Base-by-base conservation (phyloP, 2,797 vertebrate genomes). In the Salmo trutta region DNA sequence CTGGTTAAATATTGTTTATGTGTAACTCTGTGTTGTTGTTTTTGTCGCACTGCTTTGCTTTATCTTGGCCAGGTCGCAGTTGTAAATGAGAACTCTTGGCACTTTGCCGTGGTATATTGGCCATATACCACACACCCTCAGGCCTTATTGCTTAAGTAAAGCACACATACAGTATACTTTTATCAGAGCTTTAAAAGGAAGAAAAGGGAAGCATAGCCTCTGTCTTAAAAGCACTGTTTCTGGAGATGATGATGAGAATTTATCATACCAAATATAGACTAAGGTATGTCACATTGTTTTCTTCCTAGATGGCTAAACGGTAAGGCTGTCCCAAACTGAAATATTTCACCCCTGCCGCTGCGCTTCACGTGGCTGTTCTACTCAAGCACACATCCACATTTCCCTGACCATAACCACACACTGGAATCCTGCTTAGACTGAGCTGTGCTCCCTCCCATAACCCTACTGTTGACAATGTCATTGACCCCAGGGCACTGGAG, bases 221-320 rank as follows among this genome's bases (percentile, higher is more conserved):
- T 81, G 71, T 73, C 52, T 51, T 16, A 29, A 41, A 56, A 31
- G 29, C 17, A 3, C 14, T 31, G 19, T 71, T 17, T 75, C 73
- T 79, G 75, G 19, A 79, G 79, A 76, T 71, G 51, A 77, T 73
- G 47, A 73, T 71, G 52, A 62, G 52, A 1, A 47, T 47, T 82
- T 78, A 54, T 75, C 74, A 71, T 66, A 31, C 85, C 79, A 83
- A 82, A 86, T 86, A 84, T 87, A 79, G 85, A 84, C 24, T 31
- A 7, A 19, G 74, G 54, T 70, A 56, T 65, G 67, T 73, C 52
- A 31, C 71, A 73, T 81, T 84, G 74, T 80, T 29, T 82, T 69
- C 56, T 75, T 87, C 82, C 24, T 76, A 12, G 29, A 52, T 24
- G 69, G 27, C 24, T 65, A 24, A 24, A 12, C 12, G 62, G 16